Evolutionary conservation across 64 coral and sea anemone genomes (phyloP).

Genomic region (Astreopora myriophthalma): DNA sequence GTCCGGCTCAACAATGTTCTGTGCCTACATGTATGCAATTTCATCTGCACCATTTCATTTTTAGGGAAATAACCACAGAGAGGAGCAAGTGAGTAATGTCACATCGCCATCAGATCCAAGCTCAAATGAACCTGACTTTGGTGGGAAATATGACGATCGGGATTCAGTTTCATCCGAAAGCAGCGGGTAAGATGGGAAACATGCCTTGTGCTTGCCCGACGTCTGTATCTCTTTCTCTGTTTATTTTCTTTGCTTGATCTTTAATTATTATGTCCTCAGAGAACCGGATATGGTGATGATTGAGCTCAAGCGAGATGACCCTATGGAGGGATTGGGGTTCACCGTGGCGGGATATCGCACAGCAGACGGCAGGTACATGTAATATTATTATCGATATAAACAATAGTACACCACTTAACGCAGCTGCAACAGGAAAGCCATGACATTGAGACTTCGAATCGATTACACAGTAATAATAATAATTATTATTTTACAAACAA

Average conservation of each 20-base stretch:
- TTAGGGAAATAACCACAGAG: background rate
- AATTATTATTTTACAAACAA: too few relatives aligned
- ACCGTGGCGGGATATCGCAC: constrained; percentile 86
- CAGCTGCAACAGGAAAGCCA: too few relatives aligned
- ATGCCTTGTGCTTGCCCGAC: background rate
- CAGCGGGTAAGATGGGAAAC: background rate
- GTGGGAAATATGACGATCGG: background rate
- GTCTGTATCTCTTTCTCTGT: background rate
- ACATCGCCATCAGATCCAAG: constrained; percentile 38
- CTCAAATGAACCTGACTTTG: constrained; percentile 24
- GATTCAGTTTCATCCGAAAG: constrained; percentile 3
- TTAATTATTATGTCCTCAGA: background rate
- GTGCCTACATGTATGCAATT: too few relatives aligned
- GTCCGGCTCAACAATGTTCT: too few relatives aligned
- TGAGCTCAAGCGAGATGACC: constrained; percentile 50
- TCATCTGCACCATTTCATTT: background rate
- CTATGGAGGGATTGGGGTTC: constrained; percentile 72
- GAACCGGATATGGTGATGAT: constrained; percentile 67
- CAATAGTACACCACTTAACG: too few relatives aligned
- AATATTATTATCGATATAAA: too few relatives aligned
- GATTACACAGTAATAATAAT: too few relatives aligned
- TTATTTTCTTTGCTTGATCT: background rate
- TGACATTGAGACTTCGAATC: too few relatives aligned
- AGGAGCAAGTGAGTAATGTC: constrained; percentile 6
- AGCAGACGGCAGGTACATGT: constrained; percentile 86